These are phyloP conservation scores for Leucoma salicis DNA, from an alignment of 2,888 invertebrate genomes.

Conservation along the genomic window DNA sequence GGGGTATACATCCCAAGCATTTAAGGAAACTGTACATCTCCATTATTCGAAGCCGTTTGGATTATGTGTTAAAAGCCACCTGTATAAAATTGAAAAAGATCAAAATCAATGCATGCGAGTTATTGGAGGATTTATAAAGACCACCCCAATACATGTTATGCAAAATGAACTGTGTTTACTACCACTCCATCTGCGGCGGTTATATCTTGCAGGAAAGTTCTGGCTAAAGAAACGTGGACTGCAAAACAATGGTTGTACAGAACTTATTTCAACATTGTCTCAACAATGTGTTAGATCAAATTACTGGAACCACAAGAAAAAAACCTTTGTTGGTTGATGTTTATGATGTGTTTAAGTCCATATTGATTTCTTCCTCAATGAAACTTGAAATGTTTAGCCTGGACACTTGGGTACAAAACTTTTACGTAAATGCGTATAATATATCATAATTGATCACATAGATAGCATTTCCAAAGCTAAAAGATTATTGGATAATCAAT, in stretches of 20 bases:
- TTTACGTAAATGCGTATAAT: background rate
- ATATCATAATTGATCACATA: background rate
- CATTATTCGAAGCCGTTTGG: background rate
- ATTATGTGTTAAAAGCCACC: too few relatives aligned
- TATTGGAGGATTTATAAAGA: background rate
- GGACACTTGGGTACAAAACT: background rate
- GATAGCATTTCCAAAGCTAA: background rate
- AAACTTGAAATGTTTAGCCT: background rate
- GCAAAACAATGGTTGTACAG: background rate
- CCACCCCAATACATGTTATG: background rate
- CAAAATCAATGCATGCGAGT: background rate
- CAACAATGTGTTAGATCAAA: background rate
- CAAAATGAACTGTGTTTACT: background rate
- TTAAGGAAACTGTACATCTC: background rate
- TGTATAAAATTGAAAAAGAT: background rate
- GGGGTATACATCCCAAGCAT: background rate
- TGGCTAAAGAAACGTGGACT: background rate
- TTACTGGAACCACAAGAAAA: background rate
- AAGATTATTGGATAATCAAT: background rate
- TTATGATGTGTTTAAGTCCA: background rate
- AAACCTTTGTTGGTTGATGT: background rate
- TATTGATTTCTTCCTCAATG: background rate
- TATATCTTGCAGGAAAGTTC: background rate
- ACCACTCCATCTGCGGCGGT: background rate
- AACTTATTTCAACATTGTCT: background rate